Percentiles rank a stretch among this genome's conserved stretches.
Conservation (phyloP, 2,113 vertebrate genomes). For the Climacteris rufus region DNA sequence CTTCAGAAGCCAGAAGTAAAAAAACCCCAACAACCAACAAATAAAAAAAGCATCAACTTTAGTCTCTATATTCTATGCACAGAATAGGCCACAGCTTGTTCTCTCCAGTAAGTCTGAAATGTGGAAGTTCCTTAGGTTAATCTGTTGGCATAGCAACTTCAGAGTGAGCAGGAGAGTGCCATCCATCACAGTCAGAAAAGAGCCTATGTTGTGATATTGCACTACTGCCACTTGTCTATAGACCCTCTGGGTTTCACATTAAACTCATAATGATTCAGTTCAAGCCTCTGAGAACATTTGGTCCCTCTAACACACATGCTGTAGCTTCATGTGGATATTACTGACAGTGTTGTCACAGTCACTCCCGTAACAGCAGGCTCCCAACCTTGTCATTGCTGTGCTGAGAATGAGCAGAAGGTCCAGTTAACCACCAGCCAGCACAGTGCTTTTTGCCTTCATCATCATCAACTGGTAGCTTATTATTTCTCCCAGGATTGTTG, state of each 20-base stretch:
- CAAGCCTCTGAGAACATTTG: not conserved
- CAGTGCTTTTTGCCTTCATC: not conserved
- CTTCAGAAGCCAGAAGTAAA: not conserved
- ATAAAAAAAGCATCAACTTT: not conserved
- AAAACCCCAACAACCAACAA: not conserved
- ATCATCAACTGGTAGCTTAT: not conserved
- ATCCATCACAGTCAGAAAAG: not conserved
- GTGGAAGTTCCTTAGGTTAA: not conserved
- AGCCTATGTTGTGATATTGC: not conserved
- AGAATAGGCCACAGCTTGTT: not conserved
- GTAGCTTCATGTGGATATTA: not conserved
- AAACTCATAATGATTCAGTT: not conserved
- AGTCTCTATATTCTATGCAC: not conserved
- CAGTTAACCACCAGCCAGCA: not conserved
- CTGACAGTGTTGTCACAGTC: fast-evolving
- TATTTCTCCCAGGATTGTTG: not conserved
- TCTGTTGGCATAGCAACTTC: not conserved
- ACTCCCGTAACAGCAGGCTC: not conserved
- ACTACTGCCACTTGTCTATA: not conserved
- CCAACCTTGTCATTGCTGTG: not conserved
- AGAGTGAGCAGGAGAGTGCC: not conserved
- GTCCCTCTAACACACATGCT: not conserved
- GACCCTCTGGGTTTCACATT: not conserved
- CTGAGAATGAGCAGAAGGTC: not conserved
- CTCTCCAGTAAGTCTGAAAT: not conserved